Evolutionary conservation across 2,113 vertebrate genomes (phyloP).

Genomic region (Podilymbus podiceps): DNA sequence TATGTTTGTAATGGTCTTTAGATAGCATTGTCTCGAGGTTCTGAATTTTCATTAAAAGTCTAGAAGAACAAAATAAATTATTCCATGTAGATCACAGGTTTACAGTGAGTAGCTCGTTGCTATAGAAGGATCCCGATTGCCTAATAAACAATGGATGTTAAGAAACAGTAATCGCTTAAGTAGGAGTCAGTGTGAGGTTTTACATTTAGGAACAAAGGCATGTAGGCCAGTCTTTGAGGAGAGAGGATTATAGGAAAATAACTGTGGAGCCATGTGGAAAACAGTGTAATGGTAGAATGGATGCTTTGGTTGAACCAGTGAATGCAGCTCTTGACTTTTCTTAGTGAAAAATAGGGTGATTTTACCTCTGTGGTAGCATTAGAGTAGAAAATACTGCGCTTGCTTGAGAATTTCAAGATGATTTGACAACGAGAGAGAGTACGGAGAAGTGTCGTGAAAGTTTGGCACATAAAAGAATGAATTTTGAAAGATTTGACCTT

Average conservation of each 20-base stretch:
- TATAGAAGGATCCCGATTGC: not conserved
- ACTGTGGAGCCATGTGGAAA: not conserved
- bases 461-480: not conserved
- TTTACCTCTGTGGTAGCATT: not conserved
- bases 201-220: not conserved
- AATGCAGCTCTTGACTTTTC: not conserved
- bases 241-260: not conserved
- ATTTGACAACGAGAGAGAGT: not conserved
- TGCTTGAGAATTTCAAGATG: accelerated
- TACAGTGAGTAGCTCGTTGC: accelerated
- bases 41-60: not conserved
- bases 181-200: not conserved
- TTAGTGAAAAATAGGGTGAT: accelerated
- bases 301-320: not conserved
- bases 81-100: not conserved
- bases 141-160: not conserved
- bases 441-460: not conserved
- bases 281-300: not conserved
- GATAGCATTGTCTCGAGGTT: no score
- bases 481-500: not conserved
- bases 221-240: not conserved
- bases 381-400: not conserved
- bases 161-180: not conserved
- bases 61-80: not conserved
- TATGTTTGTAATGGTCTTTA: not conserved